phyloP scores from a whole-genome alignment of 2,888 invertebrate species.

The Acrobeloides nanus region DNA sequence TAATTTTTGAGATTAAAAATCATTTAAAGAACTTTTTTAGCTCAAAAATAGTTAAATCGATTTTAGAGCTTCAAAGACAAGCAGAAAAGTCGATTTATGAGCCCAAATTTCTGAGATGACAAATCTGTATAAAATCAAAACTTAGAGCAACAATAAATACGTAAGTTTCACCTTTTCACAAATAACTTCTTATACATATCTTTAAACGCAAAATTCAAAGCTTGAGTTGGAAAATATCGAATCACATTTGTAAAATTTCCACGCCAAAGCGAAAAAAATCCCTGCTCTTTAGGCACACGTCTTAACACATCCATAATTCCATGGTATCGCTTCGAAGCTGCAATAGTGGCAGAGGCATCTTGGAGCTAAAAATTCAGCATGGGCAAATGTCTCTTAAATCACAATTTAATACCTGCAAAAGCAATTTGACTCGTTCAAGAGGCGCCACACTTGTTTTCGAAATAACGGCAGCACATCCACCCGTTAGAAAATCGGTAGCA shows the following conservation, averaged over 20 bases:
- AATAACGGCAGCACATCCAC: constrained; percentile 66
- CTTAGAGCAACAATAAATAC: too few relatives aligned
- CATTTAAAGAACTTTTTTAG: constrained; percentile 6
- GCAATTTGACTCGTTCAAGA: constrained; percentile 84
- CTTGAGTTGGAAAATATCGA: constrained; percentile 81
- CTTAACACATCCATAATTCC: constrained; percentile 50
- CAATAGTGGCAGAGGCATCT: constrained; percentile 46
- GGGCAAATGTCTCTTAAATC: too few relatives aligned
- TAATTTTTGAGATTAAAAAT: neutral
- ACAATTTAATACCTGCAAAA: constrained; percentile 65
- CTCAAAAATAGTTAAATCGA: neutral
- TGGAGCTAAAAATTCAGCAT: constrained; percentile 44
- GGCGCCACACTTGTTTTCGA: constrained; percentile 90
- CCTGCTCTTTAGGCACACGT: constrained; percentile 53
- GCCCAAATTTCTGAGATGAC: too few relatives aligned
- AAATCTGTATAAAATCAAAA: too few relatives aligned
- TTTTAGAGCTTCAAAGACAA: too few relatives aligned
- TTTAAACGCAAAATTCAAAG: constrained; percentile 87
- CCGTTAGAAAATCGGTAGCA: constrained; percentile 45
- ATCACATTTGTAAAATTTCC: constrained; percentile 54
- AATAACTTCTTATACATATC: constrained; percentile 54
- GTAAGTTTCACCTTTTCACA: constrained; percentile 13
- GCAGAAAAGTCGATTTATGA: too few relatives aligned
- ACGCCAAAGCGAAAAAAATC: constrained; percentile 57
- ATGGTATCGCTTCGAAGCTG: constrained; percentile 50